Evolutionary conservation across 2,113 vertebrate species (phyloP).

Genomic region (Erythrocebus patas): DNA sequence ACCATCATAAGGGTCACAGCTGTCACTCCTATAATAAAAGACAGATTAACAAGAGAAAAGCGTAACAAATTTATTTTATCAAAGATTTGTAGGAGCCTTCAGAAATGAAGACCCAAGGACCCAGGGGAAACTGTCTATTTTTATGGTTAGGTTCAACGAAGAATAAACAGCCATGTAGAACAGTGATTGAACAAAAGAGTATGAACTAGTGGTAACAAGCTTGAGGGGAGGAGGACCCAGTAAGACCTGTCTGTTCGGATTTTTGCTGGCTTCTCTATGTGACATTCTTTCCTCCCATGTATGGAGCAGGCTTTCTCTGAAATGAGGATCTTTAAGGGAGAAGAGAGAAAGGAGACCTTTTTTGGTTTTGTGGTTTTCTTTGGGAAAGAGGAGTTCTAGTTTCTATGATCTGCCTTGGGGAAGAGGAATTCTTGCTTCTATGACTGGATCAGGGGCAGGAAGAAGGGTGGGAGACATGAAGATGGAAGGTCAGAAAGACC

Average conservation of each 20-base stretch:
- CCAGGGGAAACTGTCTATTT: background rate
- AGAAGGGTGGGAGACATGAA: background rate
- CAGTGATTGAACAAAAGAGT: too few relatives aligned
- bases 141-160: background rate
- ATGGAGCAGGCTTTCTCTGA: fast-evolving
- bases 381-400: background rate
- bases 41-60: background rate
- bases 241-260: background rate
- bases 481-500: background rate
- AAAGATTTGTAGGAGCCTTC: background rate
- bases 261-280: background rate
- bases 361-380: background rate
- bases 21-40: background rate
- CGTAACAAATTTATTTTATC: background rate
- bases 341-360: background rate
- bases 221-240: background rate
- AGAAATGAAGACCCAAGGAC: background rate
- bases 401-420: background rate
- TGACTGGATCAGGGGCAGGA: background rate
- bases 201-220: too few relatives aligned
- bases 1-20: background rate
- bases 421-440: background rate
- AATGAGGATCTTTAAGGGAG: background rate
- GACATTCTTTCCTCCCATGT: background rate
- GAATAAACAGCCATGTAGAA: background rate